A percentile compares a stretch with the other conserved stretches of the same genome.
phyloP scores from a whole-genome alignment of 2,797 vertebrate genomes.

The Aulostomus chinensis region DNA sequence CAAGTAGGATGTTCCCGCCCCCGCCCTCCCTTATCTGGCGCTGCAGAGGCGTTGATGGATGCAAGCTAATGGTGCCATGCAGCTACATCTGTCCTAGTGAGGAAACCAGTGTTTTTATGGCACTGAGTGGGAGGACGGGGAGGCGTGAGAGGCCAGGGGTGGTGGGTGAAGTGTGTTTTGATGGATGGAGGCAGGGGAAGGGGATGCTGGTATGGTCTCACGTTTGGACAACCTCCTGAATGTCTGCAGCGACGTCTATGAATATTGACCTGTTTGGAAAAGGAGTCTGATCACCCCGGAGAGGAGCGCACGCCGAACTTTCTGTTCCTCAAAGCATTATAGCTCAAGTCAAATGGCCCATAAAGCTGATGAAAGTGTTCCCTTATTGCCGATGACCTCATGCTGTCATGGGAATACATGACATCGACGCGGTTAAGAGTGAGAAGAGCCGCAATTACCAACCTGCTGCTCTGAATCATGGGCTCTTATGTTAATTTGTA shows the following conservation, averaged over 20 bases:
- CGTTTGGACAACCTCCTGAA: slow-evolving; percentile 7
- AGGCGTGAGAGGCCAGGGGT: neutral
- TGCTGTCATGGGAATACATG: neutral
- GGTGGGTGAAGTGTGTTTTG: slow-evolving; percentile 28
- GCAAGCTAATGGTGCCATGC: slow-evolving; percentile 28
- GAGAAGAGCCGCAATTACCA: neutral
- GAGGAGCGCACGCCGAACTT: too few relatives aligned
- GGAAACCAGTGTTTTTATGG: slow-evolving; percentile 39
- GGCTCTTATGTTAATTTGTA: slow-evolving; percentile 11
- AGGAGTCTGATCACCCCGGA: too few relatives aligned
- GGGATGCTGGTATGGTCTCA: neutral
- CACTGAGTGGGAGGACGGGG: slow-evolving; percentile 27
- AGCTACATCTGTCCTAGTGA: slow-evolving; percentile 38
- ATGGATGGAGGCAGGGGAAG: slow-evolving; percentile 26
- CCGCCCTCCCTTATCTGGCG: slow-evolving; percentile 7
- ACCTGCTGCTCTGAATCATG: slow-evolving; percentile 22
- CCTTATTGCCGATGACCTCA: slow-evolving; percentile 2
- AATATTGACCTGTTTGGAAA: too few relatives aligned
- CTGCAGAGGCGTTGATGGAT: slow-evolving; percentile 54
- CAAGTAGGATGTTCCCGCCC: slow-evolving; percentile 12
- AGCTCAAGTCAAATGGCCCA: too few relatives aligned
- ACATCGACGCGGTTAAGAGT: neutral
- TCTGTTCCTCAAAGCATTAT: too few relatives aligned
- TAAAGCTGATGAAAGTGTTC: too few relatives aligned
- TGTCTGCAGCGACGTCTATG: too few relatives aligned